Evolutionary conservation across 64 coral and sea anemone genomes (phyloP), one percentile per base, ranked within the genome.

Genomic region (Montipora capricornis): DNA sequence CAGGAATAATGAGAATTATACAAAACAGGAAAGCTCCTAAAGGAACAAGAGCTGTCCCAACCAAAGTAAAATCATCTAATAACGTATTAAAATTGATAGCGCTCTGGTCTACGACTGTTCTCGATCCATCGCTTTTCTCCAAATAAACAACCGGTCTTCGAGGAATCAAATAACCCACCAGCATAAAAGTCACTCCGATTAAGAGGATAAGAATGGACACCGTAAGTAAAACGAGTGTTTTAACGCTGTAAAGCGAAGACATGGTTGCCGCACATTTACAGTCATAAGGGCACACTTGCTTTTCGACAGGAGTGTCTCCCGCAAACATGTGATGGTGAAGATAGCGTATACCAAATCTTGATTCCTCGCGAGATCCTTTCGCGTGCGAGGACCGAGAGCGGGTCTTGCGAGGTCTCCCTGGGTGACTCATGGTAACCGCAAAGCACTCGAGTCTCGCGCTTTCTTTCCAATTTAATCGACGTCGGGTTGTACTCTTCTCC

Each of bases 281-380:
- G 46, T 98, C 96, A 47, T 95, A 58, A 9, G 89, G 90, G 17
- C 89, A 93, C 17, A 93, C 88, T 64, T 87, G 77, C 93, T 94
- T 73, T 83, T 91, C 86, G 44, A 7, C 5, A 80, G 89, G 83
- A 82, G 89, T 85, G 83, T 69, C 89, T 81, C 94, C 90, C 2
- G 81, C 75, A 68, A 98, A 98, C 96, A 98, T 98, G 47, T 98
- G 96, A 98, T 98, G 93, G 89, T 98, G 96, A 6, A 98, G 69
- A 62, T 98, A 98, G 22, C 96, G 96, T 84, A 94, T 98, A 84
- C 96, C 96, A 90, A 98, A 98, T 70, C 96, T 87, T 75, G 91
- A 96, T 15, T 93, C 73, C 76, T 83, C 87, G 58, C 88, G 87
- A 20, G 91, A 44, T n/a, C 45, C 79, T 94, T 81, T 90, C 53